Evolutionary conservation across 2,797 vertebrate genomes (phyloP).

Genomic region (Squalus acanthias): DNA sequence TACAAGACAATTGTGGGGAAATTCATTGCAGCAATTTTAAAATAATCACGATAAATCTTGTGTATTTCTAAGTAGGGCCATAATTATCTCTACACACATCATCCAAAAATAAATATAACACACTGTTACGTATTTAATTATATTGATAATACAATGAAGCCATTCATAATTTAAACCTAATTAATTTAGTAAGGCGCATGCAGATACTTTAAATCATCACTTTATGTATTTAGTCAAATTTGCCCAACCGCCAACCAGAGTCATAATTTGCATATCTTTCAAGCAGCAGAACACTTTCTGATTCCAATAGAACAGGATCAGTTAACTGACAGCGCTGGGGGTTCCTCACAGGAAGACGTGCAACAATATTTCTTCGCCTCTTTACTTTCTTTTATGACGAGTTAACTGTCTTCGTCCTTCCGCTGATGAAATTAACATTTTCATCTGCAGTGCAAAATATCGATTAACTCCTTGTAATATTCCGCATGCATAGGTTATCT

Average conservation of each 20-base stretch:
- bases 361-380: not conserved
- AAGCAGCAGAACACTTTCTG: constrained; percentile 75
- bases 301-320: constrained; percentile 68
- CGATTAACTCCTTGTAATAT: not conserved
- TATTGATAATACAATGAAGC: constrained; percentile 80
- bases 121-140: constrained; percentile 75
- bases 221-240: constrained; percentile 76
- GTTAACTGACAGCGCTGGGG: constrained; percentile 66
- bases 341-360: not conserved
- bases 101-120: constrained; percentile 79
- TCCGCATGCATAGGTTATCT: not conserved
- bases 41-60: constrained; percentile 93
- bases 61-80: constrained; percentile 90
- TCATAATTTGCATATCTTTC: constrained; percentile 85
- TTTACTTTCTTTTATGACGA: not conserved
- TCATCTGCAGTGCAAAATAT: constrained; percentile 1
- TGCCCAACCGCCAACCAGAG: constrained; percentile 79
- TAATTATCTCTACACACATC: constrained; percentile 83
- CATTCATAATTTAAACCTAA: constrained; percentile 72
- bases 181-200: constrained; percentile 60
- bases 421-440: constrained; percentile 1
- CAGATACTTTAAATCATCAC: constrained; percentile 65
- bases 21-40: constrained; percentile 97
- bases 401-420: constrained; percentile 12
- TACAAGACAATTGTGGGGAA: constrained; percentile 99